Evolutionary conservation across 2,888 invertebrate species (phyloP), one percentile per base, ranked within the genome.

Genomic region (Brachypalpus laphriformis): DNA sequence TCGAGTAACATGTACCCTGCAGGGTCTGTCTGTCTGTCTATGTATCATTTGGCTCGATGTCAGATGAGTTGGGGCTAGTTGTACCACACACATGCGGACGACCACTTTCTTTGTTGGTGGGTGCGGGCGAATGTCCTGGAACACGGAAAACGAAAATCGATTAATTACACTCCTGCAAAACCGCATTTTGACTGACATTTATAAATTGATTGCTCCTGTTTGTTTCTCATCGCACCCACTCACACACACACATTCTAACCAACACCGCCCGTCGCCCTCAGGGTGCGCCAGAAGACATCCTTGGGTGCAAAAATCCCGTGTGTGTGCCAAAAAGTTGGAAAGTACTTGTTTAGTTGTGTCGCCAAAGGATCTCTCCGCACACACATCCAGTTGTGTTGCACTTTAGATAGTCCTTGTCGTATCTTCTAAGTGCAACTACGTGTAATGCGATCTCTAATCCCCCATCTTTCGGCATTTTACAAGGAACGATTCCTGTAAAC

Each of bases 301-400:
- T 57, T 25, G n/a, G 9, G 8, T 25, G 57, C 9, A 57, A 47
- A 57, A 71, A 37, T 57, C n/a, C 42, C 34, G 22, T 28, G 2
- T 1, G 28, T 37, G 11, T 77, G 83, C 78, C 74, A 83, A 71
- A 77, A 68, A 68, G 83, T 74, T 82, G 71, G 7, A 68, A 86
- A 81, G 42, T 88, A 89, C 88, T 89, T 89, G 89, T 90, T 89
- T 89, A 88, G 87, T 87, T 89, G 90, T 89, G 90, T 89, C 88
- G 89, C 87, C 88, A 89, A 90, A 89, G 74, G 70, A 80, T 78
- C 47, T 54, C n/a, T 45, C 9, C 16, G 2, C 16, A 16, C 11
- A 71, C 71, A 78, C 28, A 70, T 78, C 56, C 45, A 40, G 66
- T 54, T 68, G 61, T 81, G 81, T 74, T 82, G 82, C 71, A 72